phyloP scores from a whole-genome alignment of 2,888 invertebrate species.

The Gisinianus flammeolus region DNA sequence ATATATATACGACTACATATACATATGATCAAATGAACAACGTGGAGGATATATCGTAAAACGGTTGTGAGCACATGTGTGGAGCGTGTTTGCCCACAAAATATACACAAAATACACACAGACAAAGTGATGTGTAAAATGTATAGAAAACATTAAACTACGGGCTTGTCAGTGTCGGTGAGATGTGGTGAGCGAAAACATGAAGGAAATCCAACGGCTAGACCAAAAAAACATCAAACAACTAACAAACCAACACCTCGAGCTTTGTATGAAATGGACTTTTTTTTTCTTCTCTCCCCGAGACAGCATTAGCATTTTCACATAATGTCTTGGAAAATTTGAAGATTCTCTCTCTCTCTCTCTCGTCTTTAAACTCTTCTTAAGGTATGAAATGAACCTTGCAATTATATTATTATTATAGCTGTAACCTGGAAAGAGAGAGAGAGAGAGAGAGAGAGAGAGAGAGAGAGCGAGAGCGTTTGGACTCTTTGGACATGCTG shows the following conservation, averaged over 20 bases:
- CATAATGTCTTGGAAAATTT: neutral
- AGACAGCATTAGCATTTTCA: neutral
- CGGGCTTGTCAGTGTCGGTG: neutral
- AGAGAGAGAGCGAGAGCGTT: neutral
- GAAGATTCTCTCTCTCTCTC: neutral
- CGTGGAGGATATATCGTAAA: no score
- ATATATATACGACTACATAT: no score
- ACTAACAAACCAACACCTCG: neutral
- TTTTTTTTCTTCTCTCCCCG: neutral
- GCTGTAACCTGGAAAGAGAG: constrained; percentile 7
- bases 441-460: neutral
- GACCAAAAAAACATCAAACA: neutral
- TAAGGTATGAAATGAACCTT: constrained; percentile 16
- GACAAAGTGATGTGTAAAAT: no score
- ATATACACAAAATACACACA: neutral
- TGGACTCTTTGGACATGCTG: neutral
- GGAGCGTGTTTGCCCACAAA: neutral
- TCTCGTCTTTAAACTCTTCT: neutral
- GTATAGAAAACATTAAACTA: neutral
- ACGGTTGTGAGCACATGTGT: neutral
- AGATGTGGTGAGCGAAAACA: neutral
- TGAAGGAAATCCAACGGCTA: neutral
- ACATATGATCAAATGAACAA: no score
- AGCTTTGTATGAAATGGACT: neutral
- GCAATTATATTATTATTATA: constrained; percentile 13